phyloP scores from a whole-genome alignment of 2,113 vertebrate genomes.

The Holacanthus passer region DNA sequence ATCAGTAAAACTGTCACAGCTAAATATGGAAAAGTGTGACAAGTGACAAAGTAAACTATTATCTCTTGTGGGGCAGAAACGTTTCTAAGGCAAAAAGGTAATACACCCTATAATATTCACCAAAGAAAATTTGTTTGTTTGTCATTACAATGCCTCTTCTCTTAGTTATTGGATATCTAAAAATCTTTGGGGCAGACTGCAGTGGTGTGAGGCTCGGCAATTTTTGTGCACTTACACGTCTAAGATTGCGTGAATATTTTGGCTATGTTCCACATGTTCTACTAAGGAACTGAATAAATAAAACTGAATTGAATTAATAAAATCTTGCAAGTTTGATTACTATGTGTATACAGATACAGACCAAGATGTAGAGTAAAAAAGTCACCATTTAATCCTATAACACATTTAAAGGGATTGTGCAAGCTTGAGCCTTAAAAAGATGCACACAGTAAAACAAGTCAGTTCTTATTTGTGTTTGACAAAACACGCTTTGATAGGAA shows the following conservation, averaged over 20 bases:
- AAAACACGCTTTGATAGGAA: constrained; percentile 57
- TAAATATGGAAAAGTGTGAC: constrained; percentile 19
- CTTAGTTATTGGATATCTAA: not conserved
- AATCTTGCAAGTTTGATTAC: not conserved
- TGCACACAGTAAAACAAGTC: not conserved
- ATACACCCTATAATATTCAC: not conserved
- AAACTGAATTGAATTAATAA: not conserved
- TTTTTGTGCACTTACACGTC: not conserved
- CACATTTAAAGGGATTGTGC: not conserved
- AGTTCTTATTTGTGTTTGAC: constrained; percentile 71
- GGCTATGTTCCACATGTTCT: not conserved
- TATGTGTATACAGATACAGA: not conserved
- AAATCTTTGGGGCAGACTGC: not conserved
- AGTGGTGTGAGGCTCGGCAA: not conserved
- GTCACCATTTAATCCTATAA: not conserved
- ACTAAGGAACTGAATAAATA: not conserved
- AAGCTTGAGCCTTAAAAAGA: not conserved
- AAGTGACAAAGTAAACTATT: not conserved
- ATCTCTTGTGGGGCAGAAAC: not conserved
- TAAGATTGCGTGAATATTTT: not conserved
- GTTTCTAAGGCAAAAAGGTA: not conserved
- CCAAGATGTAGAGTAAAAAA: not conserved
- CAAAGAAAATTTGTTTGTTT: not conserved
- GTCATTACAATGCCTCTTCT: not conserved
- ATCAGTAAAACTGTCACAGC: not conserved